phyloP scores from a whole-genome alignment of 64 coral and sea anemone species.

The Pachyseris speciosa region DNA sequence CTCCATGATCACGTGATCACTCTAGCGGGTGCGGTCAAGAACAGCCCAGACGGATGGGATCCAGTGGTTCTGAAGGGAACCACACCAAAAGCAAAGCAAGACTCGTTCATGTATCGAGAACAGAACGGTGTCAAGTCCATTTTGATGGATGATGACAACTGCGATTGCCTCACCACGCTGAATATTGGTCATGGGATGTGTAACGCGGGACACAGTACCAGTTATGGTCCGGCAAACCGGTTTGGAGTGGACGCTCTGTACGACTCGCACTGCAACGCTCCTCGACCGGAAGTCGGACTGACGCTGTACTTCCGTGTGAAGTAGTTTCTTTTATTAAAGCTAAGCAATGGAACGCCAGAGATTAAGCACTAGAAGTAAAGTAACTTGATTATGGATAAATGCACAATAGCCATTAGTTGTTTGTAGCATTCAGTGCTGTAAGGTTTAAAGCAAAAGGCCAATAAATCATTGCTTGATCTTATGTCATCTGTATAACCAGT shows the following conservation, averaged over 20 bases:
- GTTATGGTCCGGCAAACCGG: constrained; percentile 41
- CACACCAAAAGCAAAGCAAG: constrained; percentile 37
- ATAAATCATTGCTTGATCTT: not conserved
- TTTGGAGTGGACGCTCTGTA: constrained; percentile 70
- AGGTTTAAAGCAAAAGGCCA: not conserved
- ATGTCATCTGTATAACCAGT: not conserved
- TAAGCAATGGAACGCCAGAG: no score
- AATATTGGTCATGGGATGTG: constrained; percentile 77
- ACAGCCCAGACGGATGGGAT: constrained; percentile 37
- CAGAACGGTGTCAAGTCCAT: constrained; percentile 69
- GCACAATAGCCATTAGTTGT: not conserved
- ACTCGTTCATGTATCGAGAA: constrained; percentile 73
- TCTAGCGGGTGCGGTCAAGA: constrained; percentile 5
- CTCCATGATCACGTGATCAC: constrained; percentile 68
- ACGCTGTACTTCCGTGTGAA: constrained; percentile 60
- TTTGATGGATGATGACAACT: constrained; percentile 77
- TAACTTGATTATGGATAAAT: not conserved
- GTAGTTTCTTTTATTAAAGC: not conserved
- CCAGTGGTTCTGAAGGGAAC: constrained; percentile 71
- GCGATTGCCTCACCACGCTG: constrained; percentile 59
- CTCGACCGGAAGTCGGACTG: constrained; percentile 63
- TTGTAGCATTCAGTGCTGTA: not conserved
- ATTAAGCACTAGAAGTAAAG: not conserved
- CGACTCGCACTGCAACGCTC: constrained; percentile 54
- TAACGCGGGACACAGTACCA: constrained; percentile 10